Evolutionary conservation across 1,140 invertebrate genomes (phyloP).

Genomic region (Drosophila murphyi): DNA sequence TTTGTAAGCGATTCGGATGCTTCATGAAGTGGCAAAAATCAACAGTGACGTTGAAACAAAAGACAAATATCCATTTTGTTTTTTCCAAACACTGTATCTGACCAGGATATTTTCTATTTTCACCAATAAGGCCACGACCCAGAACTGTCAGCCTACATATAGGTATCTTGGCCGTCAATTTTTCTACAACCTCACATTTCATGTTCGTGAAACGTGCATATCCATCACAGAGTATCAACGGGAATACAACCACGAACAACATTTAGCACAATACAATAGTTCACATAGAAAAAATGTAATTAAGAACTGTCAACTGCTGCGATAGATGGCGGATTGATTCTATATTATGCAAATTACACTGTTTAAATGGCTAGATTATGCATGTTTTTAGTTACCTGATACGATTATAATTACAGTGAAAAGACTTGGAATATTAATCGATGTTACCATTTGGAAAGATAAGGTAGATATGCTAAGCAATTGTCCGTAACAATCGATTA

Average conservation of each 20-base stretch:
- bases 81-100: constrained; percentile 17
- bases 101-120: neutral
- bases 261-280: neutral
- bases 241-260: neutral
- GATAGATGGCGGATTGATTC: too few species aligned
- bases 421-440: neutral
- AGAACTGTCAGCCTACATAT: constrained; percentile 29
- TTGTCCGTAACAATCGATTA: neutral
- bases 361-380: too few species aligned
- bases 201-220: constrained; percentile 38
- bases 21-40: constrained; percentile 23
- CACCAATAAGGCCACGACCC: constrained; percentile 35
- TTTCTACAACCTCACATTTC: constrained; percentile 23
- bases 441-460: neutral
- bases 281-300: too few species aligned
- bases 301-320: neutral
- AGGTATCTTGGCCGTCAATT: neutral
- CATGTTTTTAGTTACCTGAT: neutral
- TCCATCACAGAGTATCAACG: neutral
- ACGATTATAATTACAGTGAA: neutral
- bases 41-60: constrained; percentile 32
- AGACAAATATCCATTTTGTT: constrained; percentile 46
- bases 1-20: constrained; percentile 26
- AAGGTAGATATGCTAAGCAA: neutral
- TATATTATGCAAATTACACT: too few species aligned